Conservation (phyloP, 2,797 vertebrate genomes). For the Gymnocypris eckloni region DNA sequence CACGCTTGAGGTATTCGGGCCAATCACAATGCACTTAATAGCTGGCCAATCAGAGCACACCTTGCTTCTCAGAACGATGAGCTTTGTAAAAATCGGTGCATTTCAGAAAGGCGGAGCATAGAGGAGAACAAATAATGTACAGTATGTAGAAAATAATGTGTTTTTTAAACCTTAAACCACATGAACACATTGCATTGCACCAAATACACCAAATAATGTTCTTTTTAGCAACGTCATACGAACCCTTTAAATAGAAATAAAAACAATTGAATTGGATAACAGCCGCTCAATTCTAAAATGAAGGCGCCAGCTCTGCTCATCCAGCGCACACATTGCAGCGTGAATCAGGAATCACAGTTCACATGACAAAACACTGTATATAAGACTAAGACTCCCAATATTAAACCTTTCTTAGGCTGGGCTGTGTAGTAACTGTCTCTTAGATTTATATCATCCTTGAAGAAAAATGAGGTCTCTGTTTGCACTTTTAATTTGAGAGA, state of each 20-base stretch:
- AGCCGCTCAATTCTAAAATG: neutral
- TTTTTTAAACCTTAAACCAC: too few species aligned
- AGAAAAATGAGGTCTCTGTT: neutral
- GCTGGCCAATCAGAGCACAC: too few species aligned
- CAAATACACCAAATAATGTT: too few species aligned
- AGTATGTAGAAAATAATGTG: too few species aligned
- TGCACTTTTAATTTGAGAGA: neutral
- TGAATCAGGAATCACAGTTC: neutral
- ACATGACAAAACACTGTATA: neutral
- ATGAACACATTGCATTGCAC: too few species aligned
- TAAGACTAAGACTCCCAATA: neutral
- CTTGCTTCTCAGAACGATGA: too few species aligned
- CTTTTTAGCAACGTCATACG: too few species aligned
- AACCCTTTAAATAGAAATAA: neutral
- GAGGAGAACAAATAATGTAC: too few species aligned
- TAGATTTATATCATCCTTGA: neutral
- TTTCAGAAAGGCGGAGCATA: too few species aligned
- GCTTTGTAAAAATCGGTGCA: too few species aligned
- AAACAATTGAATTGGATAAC: neutral
- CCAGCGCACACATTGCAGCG: neutral
- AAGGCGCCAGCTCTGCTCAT: neutral
- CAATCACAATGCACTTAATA: too few species aligned
- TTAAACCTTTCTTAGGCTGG: neutral
- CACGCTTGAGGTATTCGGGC: too few species aligned
- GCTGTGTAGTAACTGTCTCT: neutral